Evolutionary conservation across 2,888 invertebrate species (phyloP).

Genomic region (Andrena trimmerana): DNA sequence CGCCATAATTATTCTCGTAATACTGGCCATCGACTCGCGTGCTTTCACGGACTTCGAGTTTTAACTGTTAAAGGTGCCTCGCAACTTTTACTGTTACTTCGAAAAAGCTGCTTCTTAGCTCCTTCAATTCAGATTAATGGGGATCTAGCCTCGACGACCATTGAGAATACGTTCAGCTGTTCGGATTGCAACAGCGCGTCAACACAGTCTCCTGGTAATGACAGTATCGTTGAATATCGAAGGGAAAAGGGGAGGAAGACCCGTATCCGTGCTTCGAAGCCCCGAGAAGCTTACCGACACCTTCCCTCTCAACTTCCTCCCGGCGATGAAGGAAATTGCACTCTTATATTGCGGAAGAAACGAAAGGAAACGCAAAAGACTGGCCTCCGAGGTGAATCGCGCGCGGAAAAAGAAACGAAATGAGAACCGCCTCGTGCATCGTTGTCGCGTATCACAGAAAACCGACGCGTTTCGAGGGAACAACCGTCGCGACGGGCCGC

Average conservation of each 20-base stretch:
- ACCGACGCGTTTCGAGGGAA: conserved; percentile 57
- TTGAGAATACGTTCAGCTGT: neutral
- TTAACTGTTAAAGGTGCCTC: neutral
- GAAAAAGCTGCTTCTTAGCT: neutral
- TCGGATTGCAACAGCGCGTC: neutral
- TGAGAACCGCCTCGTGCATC: conserved; percentile 54
- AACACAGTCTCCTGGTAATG: neutral
- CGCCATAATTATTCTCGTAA: too few species aligned
- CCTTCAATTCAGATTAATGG: neutral
- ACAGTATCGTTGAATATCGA: neutral
- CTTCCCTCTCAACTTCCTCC: conserved; percentile 25
- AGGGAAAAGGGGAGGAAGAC: neutral
- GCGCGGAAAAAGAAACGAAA: conserved; percentile 22
- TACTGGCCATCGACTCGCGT: too few species aligned
- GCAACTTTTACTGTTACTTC: neutral
- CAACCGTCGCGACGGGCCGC: conserved; percentile 13
- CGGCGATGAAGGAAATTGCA: conserved; percentile 34
- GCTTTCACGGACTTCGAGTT: too few species aligned
- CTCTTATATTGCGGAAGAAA: conserved; percentile 29
- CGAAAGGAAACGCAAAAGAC: conserved; percentile 15
- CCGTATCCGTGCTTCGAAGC: conserved; percentile 1
- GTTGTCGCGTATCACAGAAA: conserved; percentile 73
- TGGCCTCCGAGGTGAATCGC: conserved; percentile 23
- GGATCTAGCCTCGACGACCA: neutral
- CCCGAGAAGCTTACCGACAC: neutral